Conservation (phyloP, 2,113 vertebrate species). For the Gobiocypris rarus region DNA sequence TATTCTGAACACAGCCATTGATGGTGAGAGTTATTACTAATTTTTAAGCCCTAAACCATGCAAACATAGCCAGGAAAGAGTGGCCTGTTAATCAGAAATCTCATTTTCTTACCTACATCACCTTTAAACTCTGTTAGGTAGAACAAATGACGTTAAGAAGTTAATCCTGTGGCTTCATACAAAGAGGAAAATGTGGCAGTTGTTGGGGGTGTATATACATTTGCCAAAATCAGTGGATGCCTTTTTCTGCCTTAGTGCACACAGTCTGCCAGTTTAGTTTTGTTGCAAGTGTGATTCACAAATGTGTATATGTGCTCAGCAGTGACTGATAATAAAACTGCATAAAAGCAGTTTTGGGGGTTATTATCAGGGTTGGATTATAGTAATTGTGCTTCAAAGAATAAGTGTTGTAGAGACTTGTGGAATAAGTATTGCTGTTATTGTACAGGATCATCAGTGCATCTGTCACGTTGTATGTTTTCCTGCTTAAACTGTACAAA, state of each 20-base stretch:
- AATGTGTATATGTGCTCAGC: slow-evolving; percentile 8
- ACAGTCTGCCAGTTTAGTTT: not conserved
- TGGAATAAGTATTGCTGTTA: slow-evolving; percentile 22
- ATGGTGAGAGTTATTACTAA: not conserved
- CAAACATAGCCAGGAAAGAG: not conserved
- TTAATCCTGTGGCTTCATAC: not conserved
- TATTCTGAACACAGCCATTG: not conserved
- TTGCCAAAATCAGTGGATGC: slow-evolving; percentile 21
- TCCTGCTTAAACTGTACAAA: slow-evolving; percentile 31
- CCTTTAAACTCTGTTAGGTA: not conserved
- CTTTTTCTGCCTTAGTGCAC: not conserved
- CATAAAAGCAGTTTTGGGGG: slow-evolving; percentile 25
- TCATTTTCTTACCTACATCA: not conserved
- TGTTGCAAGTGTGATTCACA: slow-evolving; percentile 4
- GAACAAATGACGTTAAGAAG: not conserved
- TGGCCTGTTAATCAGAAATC: not conserved
- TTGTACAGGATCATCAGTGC: slow-evolving; percentile 21
- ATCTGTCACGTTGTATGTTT: slow-evolving; percentile 25
- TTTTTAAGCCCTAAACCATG: not conserved
- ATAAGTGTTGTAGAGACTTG: slow-evolving; percentile 20
- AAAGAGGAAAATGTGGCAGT: not conserved
- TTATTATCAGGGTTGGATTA: slow-evolving; percentile 6
- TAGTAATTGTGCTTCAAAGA: slow-evolving; percentile 36
- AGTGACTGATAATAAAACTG: not conserved
- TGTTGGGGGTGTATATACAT: slow-evolving; percentile 17